Conservation (phyloP, 2,797 vertebrate species). For the Sardinella longiceps region DNA sequence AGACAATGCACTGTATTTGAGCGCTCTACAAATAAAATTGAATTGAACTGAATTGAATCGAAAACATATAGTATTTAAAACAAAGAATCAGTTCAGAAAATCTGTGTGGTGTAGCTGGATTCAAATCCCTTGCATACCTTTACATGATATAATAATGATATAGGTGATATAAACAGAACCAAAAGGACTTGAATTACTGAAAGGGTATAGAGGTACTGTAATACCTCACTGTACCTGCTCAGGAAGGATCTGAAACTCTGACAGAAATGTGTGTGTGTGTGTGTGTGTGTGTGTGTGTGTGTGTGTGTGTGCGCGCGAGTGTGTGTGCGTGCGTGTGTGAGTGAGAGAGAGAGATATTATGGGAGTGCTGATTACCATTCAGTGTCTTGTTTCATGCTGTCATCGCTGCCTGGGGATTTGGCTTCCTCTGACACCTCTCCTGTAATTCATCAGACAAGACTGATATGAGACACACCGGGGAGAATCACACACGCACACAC, state of each 20-base stretch:
- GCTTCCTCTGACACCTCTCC: constrained; percentile 71
- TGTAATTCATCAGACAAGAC: constrained; percentile 49
- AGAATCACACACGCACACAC: neutral
- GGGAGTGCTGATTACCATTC: constrained; percentile 57
- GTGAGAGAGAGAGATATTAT: neutral
- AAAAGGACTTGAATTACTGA: neutral
- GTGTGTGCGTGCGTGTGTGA: neutral
- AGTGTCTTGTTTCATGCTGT: constrained; percentile 60
- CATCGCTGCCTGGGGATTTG: constrained; percentile 62
- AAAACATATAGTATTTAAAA: too few species aligned
- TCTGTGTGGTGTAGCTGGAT: neutral
- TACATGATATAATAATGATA: neutral
- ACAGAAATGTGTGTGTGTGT: neutral
- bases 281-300: neutral
- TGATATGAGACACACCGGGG: neutral
- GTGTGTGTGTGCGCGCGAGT: neutral
- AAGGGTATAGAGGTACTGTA: neutral
- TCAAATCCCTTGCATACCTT: neutral
- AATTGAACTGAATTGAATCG: too few species aligned
- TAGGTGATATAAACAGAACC: neutral
- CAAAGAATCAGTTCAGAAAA: neutral
- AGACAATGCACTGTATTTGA: too few species aligned
- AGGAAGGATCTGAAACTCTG: neutral
- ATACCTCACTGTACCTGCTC: neutral
- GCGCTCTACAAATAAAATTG: too few species aligned